Conservation (phyloP, 2,797 vertebrate genomes). For the Picus viridis region DNA sequence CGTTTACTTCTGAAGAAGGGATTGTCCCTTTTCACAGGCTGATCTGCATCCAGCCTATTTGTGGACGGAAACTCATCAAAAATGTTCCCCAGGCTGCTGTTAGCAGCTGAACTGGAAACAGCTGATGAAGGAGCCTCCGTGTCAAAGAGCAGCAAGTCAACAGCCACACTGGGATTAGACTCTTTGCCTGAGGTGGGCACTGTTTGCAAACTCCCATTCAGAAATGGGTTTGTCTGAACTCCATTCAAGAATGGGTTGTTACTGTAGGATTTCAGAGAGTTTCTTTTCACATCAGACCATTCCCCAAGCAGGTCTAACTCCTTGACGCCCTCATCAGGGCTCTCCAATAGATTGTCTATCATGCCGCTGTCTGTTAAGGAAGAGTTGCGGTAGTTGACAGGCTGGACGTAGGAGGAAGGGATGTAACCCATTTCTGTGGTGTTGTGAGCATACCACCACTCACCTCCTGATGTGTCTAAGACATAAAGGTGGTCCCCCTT, state of each 20-base stretch:
- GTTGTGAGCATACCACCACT: slow-evolving; percentile 99
- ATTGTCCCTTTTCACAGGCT: slow-evolving; percentile 83
- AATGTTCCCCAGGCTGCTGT: slow-evolving; percentile 81
- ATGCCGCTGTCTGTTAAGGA: slow-evolving; percentile 94
- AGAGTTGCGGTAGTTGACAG: slow-evolving; percentile 86
- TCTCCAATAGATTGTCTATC: slow-evolving; percentile 90
- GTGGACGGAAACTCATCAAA: slow-evolving; percentile 77
- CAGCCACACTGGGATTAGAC: slow-evolving; percentile 56
- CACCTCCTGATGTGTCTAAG: slow-evolving; percentile 91
- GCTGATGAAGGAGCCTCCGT: slow-evolving; percentile 67
- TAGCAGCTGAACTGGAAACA: slow-evolving; percentile 49
- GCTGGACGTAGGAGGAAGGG: slow-evolving; percentile 92
- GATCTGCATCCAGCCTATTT: slow-evolving; percentile 63
- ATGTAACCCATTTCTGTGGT: slow-evolving; percentile 98
- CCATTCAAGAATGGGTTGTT: slow-evolving; percentile 86
- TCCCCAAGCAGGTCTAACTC: slow-evolving; percentile 90
- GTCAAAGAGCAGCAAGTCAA: slow-evolving; percentile 90
- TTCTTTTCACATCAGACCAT: slow-evolving; percentile 76
- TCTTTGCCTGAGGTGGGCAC: slow-evolving; percentile 73
- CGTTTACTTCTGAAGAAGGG: slow-evolving; percentile 94
- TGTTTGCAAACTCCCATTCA: slow-evolving; percentile 72
- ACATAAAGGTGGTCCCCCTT: slow-evolving; percentile 95
- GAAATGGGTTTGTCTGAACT: slow-evolving; percentile 88
- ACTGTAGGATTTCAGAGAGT: slow-evolving; percentile 63
- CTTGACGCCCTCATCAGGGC: slow-evolving; percentile 85